Evolutionary conservation across 37 sponge, comb jelly and placozoan species (phyloP).

Genomic region (Dysidea cf. avara): DNA sequence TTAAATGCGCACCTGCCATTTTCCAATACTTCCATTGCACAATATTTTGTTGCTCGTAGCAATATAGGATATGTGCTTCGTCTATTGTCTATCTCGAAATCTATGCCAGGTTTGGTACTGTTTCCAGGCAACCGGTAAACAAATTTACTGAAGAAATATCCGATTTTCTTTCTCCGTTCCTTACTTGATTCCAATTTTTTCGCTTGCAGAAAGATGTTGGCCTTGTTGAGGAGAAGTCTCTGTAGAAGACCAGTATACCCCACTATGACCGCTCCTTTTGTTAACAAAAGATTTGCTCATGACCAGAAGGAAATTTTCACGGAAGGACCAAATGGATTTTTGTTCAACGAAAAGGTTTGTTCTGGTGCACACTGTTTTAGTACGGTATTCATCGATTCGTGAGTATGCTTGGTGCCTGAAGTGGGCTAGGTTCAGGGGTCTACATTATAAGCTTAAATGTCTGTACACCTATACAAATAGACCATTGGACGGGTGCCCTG

Average conservation of each 20-base stretch:
- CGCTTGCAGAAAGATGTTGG: not conserved
- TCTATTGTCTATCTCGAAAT: no score
- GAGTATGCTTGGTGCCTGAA: no score
- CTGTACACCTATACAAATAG: no score
- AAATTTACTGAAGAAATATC: not conserved
- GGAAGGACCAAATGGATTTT: conserved; percentile 27
- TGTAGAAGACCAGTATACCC: no score
- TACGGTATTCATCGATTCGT: no score
- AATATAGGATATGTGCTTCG: not conserved
- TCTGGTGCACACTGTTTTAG: not conserved
- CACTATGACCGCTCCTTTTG: not conserved
- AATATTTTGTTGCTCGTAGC: conserved; percentile 7
- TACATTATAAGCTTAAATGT: no score
- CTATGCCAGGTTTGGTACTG: no score
- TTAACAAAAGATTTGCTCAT: conserved; percentile 8
- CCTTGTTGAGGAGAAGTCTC: no score
- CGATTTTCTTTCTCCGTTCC: not conserved
- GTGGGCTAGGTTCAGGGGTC: no score
- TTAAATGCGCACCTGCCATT: conserved; percentile 8
- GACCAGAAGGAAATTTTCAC: not conserved
- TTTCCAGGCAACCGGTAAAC: no score
- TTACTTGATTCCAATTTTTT: no score
- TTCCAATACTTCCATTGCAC: conserved; percentile 24
- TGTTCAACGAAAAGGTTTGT: conserved; percentile 31
- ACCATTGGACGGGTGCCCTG: no score